Evolutionary conservation across 2,113 vertebrate genomes (phyloP).

Genomic region (Regulus satrapa): DNA sequence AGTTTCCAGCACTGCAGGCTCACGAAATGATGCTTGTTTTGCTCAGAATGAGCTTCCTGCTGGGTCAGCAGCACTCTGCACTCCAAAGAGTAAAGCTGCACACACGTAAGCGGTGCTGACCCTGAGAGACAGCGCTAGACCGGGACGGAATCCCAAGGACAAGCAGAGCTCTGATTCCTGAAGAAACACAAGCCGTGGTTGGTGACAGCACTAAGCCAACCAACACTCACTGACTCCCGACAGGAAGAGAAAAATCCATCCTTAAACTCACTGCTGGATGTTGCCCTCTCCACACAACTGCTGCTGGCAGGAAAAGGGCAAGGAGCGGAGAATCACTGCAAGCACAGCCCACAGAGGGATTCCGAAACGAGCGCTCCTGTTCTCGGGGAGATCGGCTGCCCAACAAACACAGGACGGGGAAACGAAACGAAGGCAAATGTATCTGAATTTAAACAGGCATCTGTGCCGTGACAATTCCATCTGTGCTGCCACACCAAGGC

Average conservation of each 20-base stretch:
- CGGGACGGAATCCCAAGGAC: background rate
- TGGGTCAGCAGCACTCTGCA: background rate
- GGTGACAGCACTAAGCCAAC: background rate
- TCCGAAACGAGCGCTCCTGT: accelerated
- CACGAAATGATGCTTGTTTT: background rate
- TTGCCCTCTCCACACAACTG: background rate
- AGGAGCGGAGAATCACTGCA: background rate
- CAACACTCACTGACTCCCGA: background rate
- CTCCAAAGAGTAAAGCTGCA: background rate
- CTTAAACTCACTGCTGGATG: background rate
- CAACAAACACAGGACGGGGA: background rate
- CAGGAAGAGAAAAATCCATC: background rate
- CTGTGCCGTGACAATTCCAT: background rate
- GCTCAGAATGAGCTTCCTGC: background rate
- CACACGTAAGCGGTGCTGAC: background rate
- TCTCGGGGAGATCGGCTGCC: background rate
- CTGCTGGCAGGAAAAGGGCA: background rate
- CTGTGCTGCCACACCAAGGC: background rate
- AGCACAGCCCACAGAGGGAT: background rate
- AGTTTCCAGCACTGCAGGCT: background rate
- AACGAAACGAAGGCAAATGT: background rate
- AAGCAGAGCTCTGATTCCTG: background rate
- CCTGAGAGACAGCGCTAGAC: background rate
- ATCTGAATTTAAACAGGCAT: background rate
- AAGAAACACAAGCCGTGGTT: background rate